Evolutionary conservation across 1,140 invertebrate species (phyloP).

Genomic region (Dreissena rostriformis): DNA sequence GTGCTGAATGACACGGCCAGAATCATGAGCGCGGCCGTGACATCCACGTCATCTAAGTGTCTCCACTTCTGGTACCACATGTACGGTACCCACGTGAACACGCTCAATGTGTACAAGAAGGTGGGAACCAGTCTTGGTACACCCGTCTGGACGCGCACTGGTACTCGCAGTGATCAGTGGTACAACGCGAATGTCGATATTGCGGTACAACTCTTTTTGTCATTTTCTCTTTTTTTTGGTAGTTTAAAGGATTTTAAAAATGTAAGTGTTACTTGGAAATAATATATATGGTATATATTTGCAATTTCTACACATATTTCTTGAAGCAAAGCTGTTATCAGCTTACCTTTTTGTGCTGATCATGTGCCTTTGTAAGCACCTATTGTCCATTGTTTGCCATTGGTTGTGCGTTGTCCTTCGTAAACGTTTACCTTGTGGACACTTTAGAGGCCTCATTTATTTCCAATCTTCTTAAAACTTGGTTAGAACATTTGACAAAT

Average conservation of each 20-base stretch:
- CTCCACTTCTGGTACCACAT: constrained; percentile 88
- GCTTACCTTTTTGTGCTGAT: too few relatives aligned
- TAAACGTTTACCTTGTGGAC: too few relatives aligned
- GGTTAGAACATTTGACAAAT: too few relatives aligned
- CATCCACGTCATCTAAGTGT: constrained; percentile 54
- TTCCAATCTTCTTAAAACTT: too few relatives aligned
- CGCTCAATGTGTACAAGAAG: constrained; percentile 71
- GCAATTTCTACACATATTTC: too few relatives aligned
- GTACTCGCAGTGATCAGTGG: constrained; percentile 75
- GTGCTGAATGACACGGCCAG: constrained; percentile 87
- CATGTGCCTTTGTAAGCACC: too few relatives aligned
- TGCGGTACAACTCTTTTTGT: background rate
- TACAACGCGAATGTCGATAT: constrained; percentile 66
- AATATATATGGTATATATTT: too few relatives aligned
- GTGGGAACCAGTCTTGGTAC: constrained; percentile 40
- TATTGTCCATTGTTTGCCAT: too few relatives aligned
- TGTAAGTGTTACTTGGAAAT: background rate
- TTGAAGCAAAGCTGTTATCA: too few relatives aligned
- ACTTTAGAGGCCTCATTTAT: too few relatives aligned
- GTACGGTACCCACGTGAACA: constrained; percentile 84
- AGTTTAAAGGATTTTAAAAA: background rate
- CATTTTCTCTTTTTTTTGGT: background rate
- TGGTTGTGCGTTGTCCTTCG: too few relatives aligned
- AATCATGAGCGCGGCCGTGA: constrained; percentile 83
- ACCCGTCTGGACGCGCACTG: constrained; percentile 68